Evolutionary conservation across 2,888 invertebrate species (phyloP), one percentile per base, ranked within the genome.

Genomic region (Ophion obscuratus): DNA sequence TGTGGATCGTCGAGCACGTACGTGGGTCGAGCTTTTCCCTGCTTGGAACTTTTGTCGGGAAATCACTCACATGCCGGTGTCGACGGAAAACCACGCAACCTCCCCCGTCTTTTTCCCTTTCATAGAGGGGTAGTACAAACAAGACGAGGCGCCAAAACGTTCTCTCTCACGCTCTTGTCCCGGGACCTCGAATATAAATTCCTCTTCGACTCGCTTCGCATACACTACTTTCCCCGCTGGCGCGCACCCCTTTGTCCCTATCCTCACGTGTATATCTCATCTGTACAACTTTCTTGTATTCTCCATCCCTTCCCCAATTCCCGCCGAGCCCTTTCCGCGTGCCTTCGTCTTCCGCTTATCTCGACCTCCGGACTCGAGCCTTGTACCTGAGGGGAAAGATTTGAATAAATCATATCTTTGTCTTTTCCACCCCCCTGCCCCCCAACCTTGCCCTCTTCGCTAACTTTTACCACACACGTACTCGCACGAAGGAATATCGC

Each of bases 401-500:
- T 87, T 84, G 87, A 84, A 86, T 83, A 82, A 86, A 86, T 83
- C 86, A 83, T 86, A 86, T 77, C 68, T 81, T 81, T 68, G 75
- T 67, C 80, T 77, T 77, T 74, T 64, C 62, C 47, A 53, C 17
- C 4, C 24, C 14, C 53, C 53, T 31, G 2, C 17, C 4, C 24
- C 14, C 31, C 53, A 24, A 59, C 74, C 67, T 62, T 70, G 10
- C 47, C 59, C 66, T 57, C 44, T 11, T 57, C 66, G 64, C 75
- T 80, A 85, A 85, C 78, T 83, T 78, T 76, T 82, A 59, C 27
- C 74, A 57, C 75, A 11, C 57, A 20, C 36, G 27, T 47, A 82
- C 74, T 57, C 10, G 20, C 67, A 20, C 76, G 57, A 31, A 40
- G 14, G 27, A 31, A 76, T 27, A 53, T 47, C 17, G 79, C 57